phyloP scores from a whole-genome alignment of 2,797 vertebrate species.

The Limnodromus scolopaceus region DNA sequence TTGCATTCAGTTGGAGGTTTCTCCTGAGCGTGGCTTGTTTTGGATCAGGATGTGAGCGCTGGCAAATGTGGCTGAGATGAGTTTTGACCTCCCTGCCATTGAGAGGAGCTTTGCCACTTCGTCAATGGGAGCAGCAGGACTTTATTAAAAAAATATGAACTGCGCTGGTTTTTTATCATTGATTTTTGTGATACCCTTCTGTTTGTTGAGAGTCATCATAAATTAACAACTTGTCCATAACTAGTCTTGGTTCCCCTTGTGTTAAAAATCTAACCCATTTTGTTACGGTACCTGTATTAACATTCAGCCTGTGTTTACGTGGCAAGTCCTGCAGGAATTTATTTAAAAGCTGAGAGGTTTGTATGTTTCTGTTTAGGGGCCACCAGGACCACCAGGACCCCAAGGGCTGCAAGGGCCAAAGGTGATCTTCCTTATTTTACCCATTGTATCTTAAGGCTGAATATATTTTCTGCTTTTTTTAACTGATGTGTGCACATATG shows the following conservation, averaged over 20 bases:
- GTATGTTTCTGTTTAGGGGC: slow-evolving; percentile 84
- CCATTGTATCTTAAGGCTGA: not conserved
- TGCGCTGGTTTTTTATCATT: not conserved
- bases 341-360: not conserved
- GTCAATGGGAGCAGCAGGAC: not conserved
- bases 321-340: not conserved
- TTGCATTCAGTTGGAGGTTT: not conserved
- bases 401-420: slow-evolving; percentile 89
- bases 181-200: not conserved
- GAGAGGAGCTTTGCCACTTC: not conserved
- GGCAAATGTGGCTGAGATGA: not conserved
- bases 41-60: not conserved
- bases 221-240: not conserved
- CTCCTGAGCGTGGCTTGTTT: not conserved
- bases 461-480: not conserved
- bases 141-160: not conserved
- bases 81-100: not conserved
- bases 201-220: not conserved
- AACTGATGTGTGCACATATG: not conserved
- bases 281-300: not conserved
- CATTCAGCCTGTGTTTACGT: not conserved
- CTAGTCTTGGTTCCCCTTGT: not conserved
- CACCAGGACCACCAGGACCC: slow-evolving; percentile 93
- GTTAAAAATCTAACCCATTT: slow-evolving; percentile 6
- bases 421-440: slow-evolving; percentile 78